Evolutionary conservation across 2,113 vertebrate species (phyloP).

Genomic region (Neolamprologus modestus): DNA sequence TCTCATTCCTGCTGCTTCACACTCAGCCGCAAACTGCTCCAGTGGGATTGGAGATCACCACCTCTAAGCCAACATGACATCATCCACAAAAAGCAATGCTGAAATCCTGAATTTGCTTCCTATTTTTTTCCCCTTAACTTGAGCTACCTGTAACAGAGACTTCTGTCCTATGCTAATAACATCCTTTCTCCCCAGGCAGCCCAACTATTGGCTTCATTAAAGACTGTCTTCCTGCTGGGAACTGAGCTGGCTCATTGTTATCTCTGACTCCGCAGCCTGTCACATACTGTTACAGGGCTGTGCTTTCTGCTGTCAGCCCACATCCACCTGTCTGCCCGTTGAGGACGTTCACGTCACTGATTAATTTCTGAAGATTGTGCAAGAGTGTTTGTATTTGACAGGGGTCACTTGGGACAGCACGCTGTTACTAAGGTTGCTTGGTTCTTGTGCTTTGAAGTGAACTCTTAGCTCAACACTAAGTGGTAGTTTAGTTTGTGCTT

Average conservation of each 20-base stretch:
- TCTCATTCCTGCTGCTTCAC: neutral
- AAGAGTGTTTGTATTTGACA: neutral
- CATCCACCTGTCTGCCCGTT: slow-evolving; percentile 9
- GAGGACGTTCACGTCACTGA: neutral
- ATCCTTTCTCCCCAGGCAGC: slow-evolving; percentile 12
- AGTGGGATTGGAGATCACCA: neutral
- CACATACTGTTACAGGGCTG: neutral
- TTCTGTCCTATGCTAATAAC: slow-evolving; percentile 12
- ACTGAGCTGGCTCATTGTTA: neutral
- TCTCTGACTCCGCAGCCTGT: slow-evolving; percentile 30
- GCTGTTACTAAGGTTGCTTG: neutral
- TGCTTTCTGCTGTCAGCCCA: slow-evolving; percentile 13
- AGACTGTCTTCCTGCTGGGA: slow-evolving; percentile 7
- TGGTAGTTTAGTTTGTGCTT: neutral
- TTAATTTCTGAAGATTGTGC: slow-evolving; percentile 1
- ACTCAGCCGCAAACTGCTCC: neutral
- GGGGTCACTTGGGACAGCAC: neutral
- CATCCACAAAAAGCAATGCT: neutral
- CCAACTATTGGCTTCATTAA: slow-evolving; percentile 20
- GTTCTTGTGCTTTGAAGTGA: neutral
- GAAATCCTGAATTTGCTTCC: neutral
- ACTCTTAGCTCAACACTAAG: neutral
- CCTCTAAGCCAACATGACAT: neutral
- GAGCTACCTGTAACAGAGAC: neutral
- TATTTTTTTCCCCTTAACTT: neutral